These are phyloP conservation scores for Crioceris asparagi DNA, from an alignment of 2,888 invertebrate genomes.

Conservation along the genomic window DNA sequence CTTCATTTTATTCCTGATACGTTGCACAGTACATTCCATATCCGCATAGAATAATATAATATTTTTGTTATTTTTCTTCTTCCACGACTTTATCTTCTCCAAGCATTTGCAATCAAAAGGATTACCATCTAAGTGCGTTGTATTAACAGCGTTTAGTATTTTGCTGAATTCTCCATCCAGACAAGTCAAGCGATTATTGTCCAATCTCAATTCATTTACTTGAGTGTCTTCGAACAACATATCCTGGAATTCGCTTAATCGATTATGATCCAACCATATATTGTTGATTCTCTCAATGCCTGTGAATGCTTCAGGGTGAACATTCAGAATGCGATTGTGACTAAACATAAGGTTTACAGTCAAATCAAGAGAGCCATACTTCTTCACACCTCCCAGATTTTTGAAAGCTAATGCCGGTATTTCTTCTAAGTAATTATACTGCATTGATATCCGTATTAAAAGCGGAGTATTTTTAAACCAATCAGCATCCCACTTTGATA, in stretches of 20 bases:
- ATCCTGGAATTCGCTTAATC: constrained; percentile 17
- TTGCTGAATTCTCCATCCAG: constrained; percentile 19
- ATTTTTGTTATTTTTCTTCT: constrained; percentile 16
- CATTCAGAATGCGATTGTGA: constrained; percentile 22
- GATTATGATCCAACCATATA: constrained; percentile 26
- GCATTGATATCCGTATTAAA: too few relatives aligned
- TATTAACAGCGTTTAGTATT: constrained; percentile 22
- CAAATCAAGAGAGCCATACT: too few relatives aligned
- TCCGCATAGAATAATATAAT: constrained; percentile 21
- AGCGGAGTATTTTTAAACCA: too few relatives aligned
- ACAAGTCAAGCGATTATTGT: constrained; percentile 24
- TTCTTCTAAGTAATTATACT: too few relatives aligned
- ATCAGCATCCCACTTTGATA: too few relatives aligned
- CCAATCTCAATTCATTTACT: constrained; percentile 21
- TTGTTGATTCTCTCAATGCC: constrained; percentile 23
- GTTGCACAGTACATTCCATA: constrained; percentile 23
- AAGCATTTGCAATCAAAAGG: constrained; percentile 25
- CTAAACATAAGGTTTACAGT: too few relatives aligned
- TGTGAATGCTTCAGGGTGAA: constrained; percentile 22
- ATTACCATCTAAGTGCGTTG: constrained; percentile 23
- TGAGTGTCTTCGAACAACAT: constrained; percentile 18
- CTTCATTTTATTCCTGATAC: constrained; percentile 20
- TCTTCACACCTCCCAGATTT: too few relatives aligned
- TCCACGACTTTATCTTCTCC: constrained; percentile 21
- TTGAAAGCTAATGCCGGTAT: too few relatives aligned